Evolutionary conservation across 1,140 invertebrate species (phyloP), one percentile per base, ranked within the genome.

Genomic region (Drosophila carrolli): DNA sequence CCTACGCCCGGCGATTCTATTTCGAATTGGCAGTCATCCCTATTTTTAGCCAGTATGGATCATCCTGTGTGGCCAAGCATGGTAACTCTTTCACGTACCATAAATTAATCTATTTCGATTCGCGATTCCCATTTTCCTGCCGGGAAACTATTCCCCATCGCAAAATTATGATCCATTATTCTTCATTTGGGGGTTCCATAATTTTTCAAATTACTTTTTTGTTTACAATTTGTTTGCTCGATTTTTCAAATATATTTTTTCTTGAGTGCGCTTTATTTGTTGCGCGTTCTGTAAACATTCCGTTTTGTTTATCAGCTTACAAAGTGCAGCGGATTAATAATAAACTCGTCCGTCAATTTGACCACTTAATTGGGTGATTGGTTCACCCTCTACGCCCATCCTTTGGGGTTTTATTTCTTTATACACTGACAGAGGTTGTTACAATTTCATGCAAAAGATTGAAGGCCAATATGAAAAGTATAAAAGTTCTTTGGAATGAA

Each of bases 1-100:
- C 5, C 23, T 23, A 23, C 23, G 23, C 23, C 19, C 9, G 54
- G 41, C 47, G 54, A 68, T 74, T 76, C 61, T 75, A 65, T 84
- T 79, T 80, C 46, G 40, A 75, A 63, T 63, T 60, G 41, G 66
- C 83, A 83, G 83, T 88, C 83, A 88, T 89, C 78, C 66, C 68
- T 89, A 88, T 88, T 83, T 89, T 70, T 89, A 89, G 76, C 27
- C 29, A 11, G n/a, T 29, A 41, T 61, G 63, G 50, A 77, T 75
- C 62, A 41, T 76, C 75, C 80, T 66, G 76, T 67, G 53, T 70
- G 65, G 61, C 61, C 32, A 19, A 53, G 41, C 57, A 35, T 51
- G 50, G 46, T 54, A 76, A 67, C 43, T 54, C 58, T 63, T 54
- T 66, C 38, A 35, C 48, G 53, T 71, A 40, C 56, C 51, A 72